phyloP scores from a whole-genome alignment of 2,113 vertebrate genomes.

The Gnathonemus longibarbis region DNA sequence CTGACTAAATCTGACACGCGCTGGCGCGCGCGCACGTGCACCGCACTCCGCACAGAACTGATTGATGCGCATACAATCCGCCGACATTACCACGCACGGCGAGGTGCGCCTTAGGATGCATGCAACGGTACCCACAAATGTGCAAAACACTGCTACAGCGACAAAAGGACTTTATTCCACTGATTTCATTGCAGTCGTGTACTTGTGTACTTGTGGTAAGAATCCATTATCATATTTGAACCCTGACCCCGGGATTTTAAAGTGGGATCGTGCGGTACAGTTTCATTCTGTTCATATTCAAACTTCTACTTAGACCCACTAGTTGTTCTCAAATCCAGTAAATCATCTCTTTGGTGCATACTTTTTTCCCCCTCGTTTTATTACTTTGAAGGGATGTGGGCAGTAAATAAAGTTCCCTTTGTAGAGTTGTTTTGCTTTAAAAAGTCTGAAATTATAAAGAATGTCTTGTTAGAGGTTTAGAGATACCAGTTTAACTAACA shows the following conservation, averaged over 20 bases:
- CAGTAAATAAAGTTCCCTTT: background rate
- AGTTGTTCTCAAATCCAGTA: background rate
- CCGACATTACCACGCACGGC: background rate
- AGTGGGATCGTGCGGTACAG: background rate
- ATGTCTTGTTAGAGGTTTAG: background rate
- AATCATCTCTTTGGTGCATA: background rate
- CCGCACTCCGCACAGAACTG: background rate
- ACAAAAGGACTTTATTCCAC: background rate
- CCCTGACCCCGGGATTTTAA: background rate
- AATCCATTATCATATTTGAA: background rate
- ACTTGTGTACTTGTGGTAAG: background rate
- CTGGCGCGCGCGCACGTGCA: background rate
- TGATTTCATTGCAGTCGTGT: background rate
- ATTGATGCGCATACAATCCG: background rate
- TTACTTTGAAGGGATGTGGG: background rate
- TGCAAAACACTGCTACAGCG: background rate
- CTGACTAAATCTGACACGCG: background rate
- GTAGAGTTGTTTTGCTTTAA: background rate
- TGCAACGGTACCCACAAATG: background rate
- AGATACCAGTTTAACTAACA: background rate
- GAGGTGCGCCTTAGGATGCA: background rate
- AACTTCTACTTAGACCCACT: background rate
- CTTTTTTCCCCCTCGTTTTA: background rate
- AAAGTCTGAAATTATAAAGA: background rate
- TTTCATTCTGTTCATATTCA: background rate